These are phyloP conservation scores for Sminthurinus aureus DNA, from an alignment of 2,888 invertebrate species.

Conservation along the genomic window DNA sequence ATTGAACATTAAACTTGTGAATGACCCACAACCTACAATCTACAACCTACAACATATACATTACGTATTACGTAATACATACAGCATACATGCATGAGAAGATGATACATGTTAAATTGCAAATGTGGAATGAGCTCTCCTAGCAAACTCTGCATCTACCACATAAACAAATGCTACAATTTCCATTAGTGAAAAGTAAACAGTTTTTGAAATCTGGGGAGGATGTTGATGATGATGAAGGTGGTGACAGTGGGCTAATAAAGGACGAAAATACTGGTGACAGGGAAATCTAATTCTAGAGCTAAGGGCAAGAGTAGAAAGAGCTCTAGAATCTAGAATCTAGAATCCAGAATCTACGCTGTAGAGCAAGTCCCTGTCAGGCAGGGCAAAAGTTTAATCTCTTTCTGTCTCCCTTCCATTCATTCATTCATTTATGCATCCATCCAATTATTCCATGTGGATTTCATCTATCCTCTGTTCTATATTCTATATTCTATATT, in stretches of 20 bases:
- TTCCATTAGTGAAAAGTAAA: conserved; percentile 11
- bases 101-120: background rate
- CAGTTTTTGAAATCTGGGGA: conserved; percentile 7
- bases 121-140: background rate
- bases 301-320: background rate
- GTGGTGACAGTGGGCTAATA: no score
- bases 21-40: no score
- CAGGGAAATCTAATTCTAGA: no score
- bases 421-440: no score
- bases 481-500: background rate
- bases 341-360: no score
- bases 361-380: no score
- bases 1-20: no score
- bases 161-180: conserved; percentile 5
- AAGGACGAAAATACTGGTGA: no score
- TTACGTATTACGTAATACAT: background rate
- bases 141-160: background rate
- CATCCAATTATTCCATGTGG: background rate
- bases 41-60: background rate
- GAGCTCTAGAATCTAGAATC: background rate
- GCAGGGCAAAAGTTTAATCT: background rate
- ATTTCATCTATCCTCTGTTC: background rate
- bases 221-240: no score
- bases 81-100: background rate
- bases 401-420: background rate